Conservation (phyloP, 2,797 vertebrate species). For the Psittacula echo region DNA sequence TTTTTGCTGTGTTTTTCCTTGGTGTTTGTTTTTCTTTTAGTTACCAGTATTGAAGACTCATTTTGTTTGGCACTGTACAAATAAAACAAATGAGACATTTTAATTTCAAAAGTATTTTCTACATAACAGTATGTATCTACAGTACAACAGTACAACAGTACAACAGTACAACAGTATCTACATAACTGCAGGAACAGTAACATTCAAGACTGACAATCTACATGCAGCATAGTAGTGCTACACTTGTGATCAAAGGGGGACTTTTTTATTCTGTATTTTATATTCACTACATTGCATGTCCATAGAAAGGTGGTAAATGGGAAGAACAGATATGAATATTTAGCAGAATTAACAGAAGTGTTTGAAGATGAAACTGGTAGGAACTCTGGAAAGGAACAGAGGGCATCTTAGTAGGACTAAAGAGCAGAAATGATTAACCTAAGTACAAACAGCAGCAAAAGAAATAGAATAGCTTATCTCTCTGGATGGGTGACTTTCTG, state of each 20-base stretch:
- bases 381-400: neutral
- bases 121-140: too few relatives aligned
- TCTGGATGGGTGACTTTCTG: neutral
- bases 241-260: neutral
- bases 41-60: neutral
- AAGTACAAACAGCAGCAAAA: neutral
- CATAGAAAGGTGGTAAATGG: neutral
- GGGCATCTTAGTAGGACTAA: neutral
- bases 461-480: neutral
- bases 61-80: neutral
- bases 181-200: rapidly evolving
- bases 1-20: neutral
- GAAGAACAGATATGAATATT: neutral
- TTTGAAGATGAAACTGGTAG: neutral
- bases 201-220: neutral
- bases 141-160: too few relatives aligned
- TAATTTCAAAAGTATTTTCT: neutral
- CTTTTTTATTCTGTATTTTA: neutral
- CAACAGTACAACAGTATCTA: too few relatives aligned
- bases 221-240: rapidly evolving
- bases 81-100: neutral
- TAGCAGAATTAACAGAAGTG: neutral
- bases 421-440: neutral
- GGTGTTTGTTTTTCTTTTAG: neutral
- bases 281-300: neutral